Conservation (phyloP, 2,888 invertebrate species). For the Volucella inflata region DNA sequence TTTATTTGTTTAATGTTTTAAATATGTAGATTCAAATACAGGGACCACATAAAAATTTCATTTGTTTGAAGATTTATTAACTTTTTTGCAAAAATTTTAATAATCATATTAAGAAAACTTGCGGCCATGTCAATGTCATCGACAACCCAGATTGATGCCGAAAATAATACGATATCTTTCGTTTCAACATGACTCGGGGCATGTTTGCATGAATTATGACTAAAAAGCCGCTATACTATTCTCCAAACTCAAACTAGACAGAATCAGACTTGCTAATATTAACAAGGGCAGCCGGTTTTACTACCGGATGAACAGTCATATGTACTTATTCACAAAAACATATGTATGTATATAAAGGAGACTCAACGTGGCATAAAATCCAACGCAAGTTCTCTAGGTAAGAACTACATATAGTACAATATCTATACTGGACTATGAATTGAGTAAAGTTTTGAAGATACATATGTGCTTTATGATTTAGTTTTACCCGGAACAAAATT, state of each 20-base stretch:
- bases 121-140: constrained; percentile 24
- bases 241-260: not conserved
- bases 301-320: not conserved
- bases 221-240: not conserved
- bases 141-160: not conserved
- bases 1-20: no score
- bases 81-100: not conserved
- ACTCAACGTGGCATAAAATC: no score
- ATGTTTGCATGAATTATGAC: not conserved
- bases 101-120: not conserved
- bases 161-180: not conserved
- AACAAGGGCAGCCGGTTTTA: not conserved
- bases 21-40: no score
- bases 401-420: no score
- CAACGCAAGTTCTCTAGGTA: no score
- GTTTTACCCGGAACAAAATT: no score
- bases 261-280: not conserved
- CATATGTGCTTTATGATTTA: no score
- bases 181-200: not conserved
- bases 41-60: no score
- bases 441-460: no score
- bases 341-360: not conserved
- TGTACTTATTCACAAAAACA: not conserved
- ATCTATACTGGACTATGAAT: no score
- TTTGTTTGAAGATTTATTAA: not conserved